Conservation (phyloP, 2,888 invertebrate species). For the Panopea generosa region DNA sequence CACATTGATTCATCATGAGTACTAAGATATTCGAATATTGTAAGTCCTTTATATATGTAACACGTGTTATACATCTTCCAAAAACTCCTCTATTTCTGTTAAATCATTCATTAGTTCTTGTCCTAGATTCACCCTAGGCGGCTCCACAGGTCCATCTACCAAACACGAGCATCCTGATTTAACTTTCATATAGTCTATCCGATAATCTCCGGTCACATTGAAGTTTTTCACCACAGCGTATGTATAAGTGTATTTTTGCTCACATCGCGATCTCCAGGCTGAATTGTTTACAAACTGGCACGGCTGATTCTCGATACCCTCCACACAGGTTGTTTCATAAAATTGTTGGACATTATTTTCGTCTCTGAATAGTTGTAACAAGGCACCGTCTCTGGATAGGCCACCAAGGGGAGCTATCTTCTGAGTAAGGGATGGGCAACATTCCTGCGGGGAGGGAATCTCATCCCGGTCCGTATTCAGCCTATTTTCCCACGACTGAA, state of each 20-base stretch:
- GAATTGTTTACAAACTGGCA: slow-evolving; percentile 92
- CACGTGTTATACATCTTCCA: too few relatives aligned
- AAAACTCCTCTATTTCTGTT: slow-evolving; percentile 6
- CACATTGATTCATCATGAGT: too few relatives aligned
- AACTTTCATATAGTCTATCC: slow-evolving; percentile 93
- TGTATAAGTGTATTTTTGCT: slow-evolving; percentile 93
- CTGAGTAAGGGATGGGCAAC: slow-evolving; percentile 92
- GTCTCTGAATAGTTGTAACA: slow-evolving; percentile 91
- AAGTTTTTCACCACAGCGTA: slow-evolving; percentile 92
- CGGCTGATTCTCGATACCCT: slow-evolving; percentile 90
- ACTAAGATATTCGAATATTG: too few relatives aligned
- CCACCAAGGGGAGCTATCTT: slow-evolving; percentile 92
- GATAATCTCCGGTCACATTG: slow-evolving; percentile 88
- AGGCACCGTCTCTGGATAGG: slow-evolving; percentile 88
- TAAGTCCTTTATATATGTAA: too few relatives aligned
- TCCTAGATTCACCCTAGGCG: slow-evolving; percentile 6
- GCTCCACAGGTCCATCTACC: slow-evolving; percentile 83
- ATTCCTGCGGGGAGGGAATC: slow-evolving; percentile 86
- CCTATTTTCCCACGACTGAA: not conserved
- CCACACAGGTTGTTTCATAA: slow-evolving; percentile 92
- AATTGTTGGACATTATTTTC: slow-evolving; percentile 87
- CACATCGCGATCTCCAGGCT: slow-evolving; percentile 90
- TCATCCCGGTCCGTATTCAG: not conserved
- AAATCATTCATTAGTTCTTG: slow-evolving; percentile 32
- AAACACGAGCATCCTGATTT: slow-evolving; percentile 94